phyloP scores from a whole-genome alignment of 1,140 invertebrate genomes.

The Meteorus sp. region DNA sequence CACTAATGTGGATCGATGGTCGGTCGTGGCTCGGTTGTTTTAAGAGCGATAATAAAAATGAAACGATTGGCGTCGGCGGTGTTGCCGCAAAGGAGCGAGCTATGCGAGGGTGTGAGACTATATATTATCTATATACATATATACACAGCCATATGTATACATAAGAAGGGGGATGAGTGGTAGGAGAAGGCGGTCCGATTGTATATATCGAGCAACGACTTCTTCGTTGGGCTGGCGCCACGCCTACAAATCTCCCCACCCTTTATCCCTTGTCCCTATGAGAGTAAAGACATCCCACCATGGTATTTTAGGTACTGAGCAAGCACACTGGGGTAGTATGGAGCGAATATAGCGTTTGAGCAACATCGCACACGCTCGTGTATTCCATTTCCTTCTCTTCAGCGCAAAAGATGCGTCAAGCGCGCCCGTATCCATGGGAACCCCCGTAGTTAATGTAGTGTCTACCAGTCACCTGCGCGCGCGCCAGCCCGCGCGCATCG shows the following conservation, averaged over 20 bases:
- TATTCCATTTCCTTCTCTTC: slow-evolving; percentile 11
- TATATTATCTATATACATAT: too few relatives aligned
- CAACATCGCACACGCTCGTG: neutral
- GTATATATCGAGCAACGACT: slow-evolving; percentile 30
- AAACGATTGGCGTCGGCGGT: slow-evolving; percentile 43
- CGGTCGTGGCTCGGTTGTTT: slow-evolving; percentile 44
- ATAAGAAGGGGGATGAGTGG: neutral
- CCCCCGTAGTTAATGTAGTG: slow-evolving; percentile 24
- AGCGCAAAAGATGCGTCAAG: slow-evolving; percentile 20
- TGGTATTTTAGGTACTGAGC: neutral
- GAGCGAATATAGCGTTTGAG: too few relatives aligned
- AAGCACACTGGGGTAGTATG: neutral
- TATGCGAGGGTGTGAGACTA: slow-evolving; percentile 1
- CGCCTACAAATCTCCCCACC: slow-evolving; percentile 35
- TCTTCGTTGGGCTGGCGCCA: slow-evolving; percentile 39
- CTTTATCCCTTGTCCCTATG: slow-evolving; percentile 20
- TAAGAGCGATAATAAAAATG: slow-evolving; percentile 56
- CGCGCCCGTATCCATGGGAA: slow-evolving; percentile 49
- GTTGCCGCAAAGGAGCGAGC: slow-evolving; percentile 13
- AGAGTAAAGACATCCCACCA: slow-evolving; percentile 21
- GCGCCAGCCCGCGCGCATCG: slow-evolving; percentile 34
- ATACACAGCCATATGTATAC: too few relatives aligned
- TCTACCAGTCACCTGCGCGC: neutral
- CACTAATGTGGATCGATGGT: slow-evolving; percentile 56
- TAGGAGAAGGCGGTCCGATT: slow-evolving; percentile 27